phyloP scores from a whole-genome alignment of 2,888 invertebrate species.

The Ophion slaviceki region DNA sequence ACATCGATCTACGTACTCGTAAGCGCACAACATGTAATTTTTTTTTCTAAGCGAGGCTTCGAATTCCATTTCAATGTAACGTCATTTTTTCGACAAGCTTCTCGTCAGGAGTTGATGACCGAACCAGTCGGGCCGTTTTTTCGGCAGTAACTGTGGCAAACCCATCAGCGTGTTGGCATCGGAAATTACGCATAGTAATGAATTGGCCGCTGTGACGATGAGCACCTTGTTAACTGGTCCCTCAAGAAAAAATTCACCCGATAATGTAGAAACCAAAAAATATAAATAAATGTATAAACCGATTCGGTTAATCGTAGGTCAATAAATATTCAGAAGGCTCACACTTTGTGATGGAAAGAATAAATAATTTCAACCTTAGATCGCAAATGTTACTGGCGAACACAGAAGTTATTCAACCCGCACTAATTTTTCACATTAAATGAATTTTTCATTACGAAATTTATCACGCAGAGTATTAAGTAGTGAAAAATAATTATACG shows the following conservation, averaged over 20 bases:
- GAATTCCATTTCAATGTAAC: neutral
- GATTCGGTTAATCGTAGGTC: too few relatives aligned
- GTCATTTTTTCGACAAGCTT: slow-evolving; percentile 49
- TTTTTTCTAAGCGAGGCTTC: too few relatives aligned
- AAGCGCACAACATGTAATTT: too few relatives aligned
- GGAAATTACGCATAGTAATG: slow-evolving; percentile 65
- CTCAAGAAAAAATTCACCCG: slow-evolving; percentile 6
- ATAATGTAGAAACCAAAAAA: neutral
- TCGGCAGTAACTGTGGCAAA: slow-evolving; percentile 56
- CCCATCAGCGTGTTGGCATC: slow-evolving; percentile 59
- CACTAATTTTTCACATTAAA: too few relatives aligned
- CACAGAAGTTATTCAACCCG: too few relatives aligned
- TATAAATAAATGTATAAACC: slow-evolving; percentile 14
- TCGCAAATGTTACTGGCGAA: too few relatives aligned
- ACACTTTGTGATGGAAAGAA: too few relatives aligned
- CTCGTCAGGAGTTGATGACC: slow-evolving; percentile 45
- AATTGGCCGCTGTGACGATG: slow-evolving; percentile 50
- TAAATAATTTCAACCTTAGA: too few relatives aligned
- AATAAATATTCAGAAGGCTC: too few relatives aligned
- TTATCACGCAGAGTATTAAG: too few relatives aligned
- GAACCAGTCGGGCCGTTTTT: slow-evolving; percentile 59
- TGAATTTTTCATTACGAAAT: too few relatives aligned
- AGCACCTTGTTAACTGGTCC: slow-evolving; percentile 39
- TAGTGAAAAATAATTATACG: slow-evolving; percentile 21
- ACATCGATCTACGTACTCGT: too few relatives aligned